These are phyloP conservation scores for Nasonia oneida DNA, from an alignment of 2,888 invertebrate species.

Conservation along the genomic window DNA sequence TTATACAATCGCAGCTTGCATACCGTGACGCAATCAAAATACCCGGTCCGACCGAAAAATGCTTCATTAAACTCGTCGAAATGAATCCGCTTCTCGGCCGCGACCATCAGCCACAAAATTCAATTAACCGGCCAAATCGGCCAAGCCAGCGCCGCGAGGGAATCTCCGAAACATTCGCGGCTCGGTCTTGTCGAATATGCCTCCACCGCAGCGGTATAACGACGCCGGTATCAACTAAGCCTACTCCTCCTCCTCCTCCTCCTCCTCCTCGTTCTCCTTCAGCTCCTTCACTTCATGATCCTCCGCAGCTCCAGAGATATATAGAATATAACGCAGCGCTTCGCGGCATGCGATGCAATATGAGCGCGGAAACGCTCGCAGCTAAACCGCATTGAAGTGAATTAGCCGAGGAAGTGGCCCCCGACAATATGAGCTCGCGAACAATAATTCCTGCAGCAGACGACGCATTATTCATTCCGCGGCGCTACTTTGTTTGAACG, in stretches of 20 bases:
- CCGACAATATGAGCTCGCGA: slow-evolving; percentile 6
- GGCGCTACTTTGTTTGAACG: slow-evolving; percentile 42
- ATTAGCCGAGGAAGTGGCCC: slow-evolving; percentile 37
- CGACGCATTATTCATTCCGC: slow-evolving; percentile 51
- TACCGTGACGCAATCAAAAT: neutral
- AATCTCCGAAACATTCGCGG: slow-evolving; percentile 1
- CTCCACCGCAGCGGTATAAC: neutral
- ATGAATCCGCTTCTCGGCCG: neutral
- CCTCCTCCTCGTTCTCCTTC: neutral
- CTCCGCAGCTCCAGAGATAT: neutral
- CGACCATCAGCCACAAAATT: neutral
- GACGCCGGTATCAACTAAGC: neutral
- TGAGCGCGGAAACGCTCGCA: slow-evolving; percentile 22
- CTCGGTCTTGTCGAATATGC: slow-evolving; percentile 4
- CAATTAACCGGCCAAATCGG: slow-evolving; percentile 5
- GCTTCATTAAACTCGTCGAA: slow-evolving; percentile 20
- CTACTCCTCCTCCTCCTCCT: neutral
- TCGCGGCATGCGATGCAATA: neutral
- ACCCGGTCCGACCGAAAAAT: neutral
- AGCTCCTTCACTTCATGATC: neutral
- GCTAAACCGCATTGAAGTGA: slow-evolving; percentile 36
- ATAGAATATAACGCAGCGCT: neutral
- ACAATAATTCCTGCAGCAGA: slow-evolving; percentile 45
- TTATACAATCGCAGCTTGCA: neutral
- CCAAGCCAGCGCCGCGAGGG: neutral